Conservation (phyloP, 2,113 vertebrate genomes). For the Heteronetta atricapilla region DNA sequence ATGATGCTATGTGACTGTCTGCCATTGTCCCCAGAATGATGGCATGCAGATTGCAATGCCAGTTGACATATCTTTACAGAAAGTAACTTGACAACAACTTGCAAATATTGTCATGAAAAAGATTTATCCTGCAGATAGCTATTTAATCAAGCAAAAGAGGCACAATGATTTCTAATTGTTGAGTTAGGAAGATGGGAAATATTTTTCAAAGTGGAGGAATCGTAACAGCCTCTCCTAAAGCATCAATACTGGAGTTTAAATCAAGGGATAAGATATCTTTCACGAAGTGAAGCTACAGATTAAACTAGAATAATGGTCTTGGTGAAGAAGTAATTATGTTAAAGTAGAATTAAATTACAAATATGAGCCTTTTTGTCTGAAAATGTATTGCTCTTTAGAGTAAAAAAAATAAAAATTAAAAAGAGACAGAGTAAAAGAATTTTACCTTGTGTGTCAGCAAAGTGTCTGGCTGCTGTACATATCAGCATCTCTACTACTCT, state of each 20-base stretch:
- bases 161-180: neutral
- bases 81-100: neutral
- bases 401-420: neutral
- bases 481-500: neutral
- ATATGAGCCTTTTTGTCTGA: neutral
- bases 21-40: neutral
- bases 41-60: fast-evolving
- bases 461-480: neutral
- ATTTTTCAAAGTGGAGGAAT: neutral
- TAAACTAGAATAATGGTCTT: neutral
- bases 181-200: fast-evolving
- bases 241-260: neutral
- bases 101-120: neutral
- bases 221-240: neutral
- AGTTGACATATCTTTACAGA: neutral
- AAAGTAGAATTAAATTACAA: neutral
- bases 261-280: neutral
- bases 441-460: neutral
- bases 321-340: neutral
- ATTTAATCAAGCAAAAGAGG: neutral
- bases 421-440: neutral
- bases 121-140: neutral
- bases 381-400: neutral
- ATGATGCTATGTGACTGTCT: fast-evolving
- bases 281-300: neutral